These are phyloP conservation scores for Periophthalmus magnuspinnatus DNA, from an alignment of 2,797 vertebrate species.

Conservation along the genomic window DNA sequence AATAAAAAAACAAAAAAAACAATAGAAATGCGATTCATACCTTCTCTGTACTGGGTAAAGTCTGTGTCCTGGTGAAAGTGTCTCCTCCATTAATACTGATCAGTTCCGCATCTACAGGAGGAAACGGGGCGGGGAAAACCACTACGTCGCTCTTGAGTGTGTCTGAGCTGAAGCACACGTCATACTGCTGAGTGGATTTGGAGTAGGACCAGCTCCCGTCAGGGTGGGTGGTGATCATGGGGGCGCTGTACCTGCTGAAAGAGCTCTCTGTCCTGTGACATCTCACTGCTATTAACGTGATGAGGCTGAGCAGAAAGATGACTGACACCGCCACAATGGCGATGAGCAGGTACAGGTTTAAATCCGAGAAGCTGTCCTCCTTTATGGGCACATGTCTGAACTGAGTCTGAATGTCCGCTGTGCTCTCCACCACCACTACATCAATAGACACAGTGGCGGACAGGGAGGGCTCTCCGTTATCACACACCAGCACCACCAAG, in stretches of 20 bases:
- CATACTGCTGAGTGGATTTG: slow-evolving; percentile 6
- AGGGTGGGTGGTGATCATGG: slow-evolving; percentile 12
- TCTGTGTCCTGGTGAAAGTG: slow-evolving; percentile 48
- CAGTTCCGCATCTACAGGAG: slow-evolving; percentile 51
- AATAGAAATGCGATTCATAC: too few relatives aligned
- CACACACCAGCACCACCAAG: slow-evolving; percentile 13
- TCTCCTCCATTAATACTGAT: slow-evolving; percentile 37
- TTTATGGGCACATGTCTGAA: slow-evolving; percentile 13
- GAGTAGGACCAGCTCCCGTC: slow-evolving; percentile 11
- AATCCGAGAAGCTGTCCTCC: slow-evolving; percentile 11
- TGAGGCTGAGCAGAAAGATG: slow-evolving; percentile 14
- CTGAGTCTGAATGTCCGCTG: slow-evolving; percentile 11
- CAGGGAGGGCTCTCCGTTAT: slow-evolving; percentile 12
- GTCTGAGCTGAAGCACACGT: slow-evolving; percentile 3
- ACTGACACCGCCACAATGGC: slow-evolving; percentile 12
- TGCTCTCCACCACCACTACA: slow-evolving; percentile 14
- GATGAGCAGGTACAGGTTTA: slow-evolving; percentile 12
- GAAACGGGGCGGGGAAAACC: slow-evolving; percentile 41
- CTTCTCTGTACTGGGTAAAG: too few relatives aligned
- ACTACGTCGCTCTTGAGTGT: slow-evolving; percentile 4
- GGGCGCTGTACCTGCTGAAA: slow-evolving; percentile 14
- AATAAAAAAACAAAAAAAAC: slow-evolving; percentile 25
- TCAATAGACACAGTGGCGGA: slow-evolving; percentile 12
- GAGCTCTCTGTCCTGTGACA: slow-evolving; percentile 12
- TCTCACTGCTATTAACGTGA: slow-evolving; percentile 14